Base-by-base conservation (phyloP, 2,888 invertebrate species). In the Napeogenes sylphis region DNA sequence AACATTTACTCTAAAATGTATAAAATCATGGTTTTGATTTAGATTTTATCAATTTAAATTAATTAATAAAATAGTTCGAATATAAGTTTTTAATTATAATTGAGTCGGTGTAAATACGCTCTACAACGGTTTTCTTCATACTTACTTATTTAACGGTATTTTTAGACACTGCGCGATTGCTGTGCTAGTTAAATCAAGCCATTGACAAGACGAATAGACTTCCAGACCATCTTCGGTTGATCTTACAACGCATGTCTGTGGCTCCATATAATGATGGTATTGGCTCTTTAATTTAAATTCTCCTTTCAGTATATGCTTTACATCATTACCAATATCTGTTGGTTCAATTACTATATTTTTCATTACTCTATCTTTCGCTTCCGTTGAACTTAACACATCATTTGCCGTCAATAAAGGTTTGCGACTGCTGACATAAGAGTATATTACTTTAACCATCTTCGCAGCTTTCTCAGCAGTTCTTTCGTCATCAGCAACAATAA, bases 191-290 rank as follows among this genome's bases (percentile, higher is more conserved):
- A 92, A 77, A 71, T 94, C 93, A 70, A 94, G 86, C 91, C 92
- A 94, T 70, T 95, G 95, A 0, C 93, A 91, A 0, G 94, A 77
- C 0, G 92, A 84, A 72, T 91, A 92, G 0, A 96, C 92, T 65
- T 95, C 93, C 72, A 95, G 80, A 0, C 94, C 94, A 70, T 95
- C 94, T 76, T 96, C 96, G 30, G 91, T 91, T 0, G 94, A 95
- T 32, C 92, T 79, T 12, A 91, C 93, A 0, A 94, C 88, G 64
- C 93, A 92, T 0, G 92, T 91, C 45, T 94, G 94, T 0, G 94
- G 92, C 74, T 96, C 96, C 94, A 96, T 94, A 10, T 93, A 92
- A 73, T 92, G 95, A 76, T 96, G 96, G 77, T 94, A 95, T 75
- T 96, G 96, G 4, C 91, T 78, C 13, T 93, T 93, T 66, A 92